Percentiles rank a stretch among this genome's conserved stretches.
Evolutionary conservation across 2,888 invertebrate genomes (phyloP).

Genomic region (Cosmopolites sordidus): DNA sequence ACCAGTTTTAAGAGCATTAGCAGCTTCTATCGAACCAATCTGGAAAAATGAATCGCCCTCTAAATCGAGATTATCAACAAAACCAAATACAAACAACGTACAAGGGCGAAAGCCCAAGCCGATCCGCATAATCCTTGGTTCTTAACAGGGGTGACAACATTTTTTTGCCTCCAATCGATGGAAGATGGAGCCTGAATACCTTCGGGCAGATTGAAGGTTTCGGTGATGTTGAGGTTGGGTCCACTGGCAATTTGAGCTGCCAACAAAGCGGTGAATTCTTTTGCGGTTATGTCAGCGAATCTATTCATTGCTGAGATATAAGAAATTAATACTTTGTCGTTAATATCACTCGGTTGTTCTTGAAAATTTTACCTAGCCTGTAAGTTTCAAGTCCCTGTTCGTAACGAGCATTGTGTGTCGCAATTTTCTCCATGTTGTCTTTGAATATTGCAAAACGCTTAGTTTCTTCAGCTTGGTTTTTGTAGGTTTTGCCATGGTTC

Average conservation of each 20-base stretch:
- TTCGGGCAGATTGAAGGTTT: conserved; percentile 3
- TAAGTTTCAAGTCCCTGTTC: conserved; percentile 3
- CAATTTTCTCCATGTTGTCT: conserved; percentile 13
- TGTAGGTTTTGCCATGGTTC: conserved; percentile 9
- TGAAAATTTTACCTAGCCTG: background rate
- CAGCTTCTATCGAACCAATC: conserved; percentile 56
- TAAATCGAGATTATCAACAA: background rate
- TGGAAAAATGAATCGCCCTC: conserved; percentile 33
- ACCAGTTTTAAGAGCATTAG: conserved; percentile 50
- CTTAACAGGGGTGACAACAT: conserved; percentile 2
- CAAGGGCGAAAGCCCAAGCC: conserved; percentile 3
- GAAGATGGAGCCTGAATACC: background rate
- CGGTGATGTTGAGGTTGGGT: background rate
- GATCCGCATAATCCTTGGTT: conserved; percentile 6
- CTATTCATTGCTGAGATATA: conserved; percentile 12
- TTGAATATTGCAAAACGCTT: conserved; percentile 16
- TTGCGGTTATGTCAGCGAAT: conserved; percentile 25
- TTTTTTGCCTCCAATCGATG: conserved; percentile 6
- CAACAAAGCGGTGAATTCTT: conserved; percentile 21
- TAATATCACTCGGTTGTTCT: background rate
- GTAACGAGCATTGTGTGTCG: conserved; percentile 19
- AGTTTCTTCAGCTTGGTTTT: conserved; percentile 14
- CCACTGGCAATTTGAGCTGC: background rate
- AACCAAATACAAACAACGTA: background rate
- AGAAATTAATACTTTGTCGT: too few species aligned